A percentile compares a stretch with the other conserved stretches of the same genome.
phyloP scores from a whole-genome alignment of 2,888 invertebrate genomes.

The Chloromyia formosa region DNA sequence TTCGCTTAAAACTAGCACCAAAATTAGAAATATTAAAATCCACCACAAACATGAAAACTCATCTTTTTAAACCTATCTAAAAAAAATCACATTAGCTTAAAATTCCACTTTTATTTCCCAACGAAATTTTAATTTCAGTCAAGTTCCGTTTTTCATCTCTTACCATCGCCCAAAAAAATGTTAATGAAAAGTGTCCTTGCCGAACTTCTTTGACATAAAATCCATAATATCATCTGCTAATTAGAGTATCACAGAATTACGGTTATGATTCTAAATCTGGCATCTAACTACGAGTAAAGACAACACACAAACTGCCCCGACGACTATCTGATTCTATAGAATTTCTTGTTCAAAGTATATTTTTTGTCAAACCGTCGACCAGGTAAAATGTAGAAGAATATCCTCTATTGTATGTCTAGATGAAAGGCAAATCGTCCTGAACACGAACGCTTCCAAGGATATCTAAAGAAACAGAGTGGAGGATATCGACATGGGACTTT shows the following conservation, averaged over 20 bases:
- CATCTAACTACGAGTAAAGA: background rate
- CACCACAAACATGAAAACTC: too few relatives aligned
- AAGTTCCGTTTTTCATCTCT: background rate
- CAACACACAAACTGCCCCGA: background rate
- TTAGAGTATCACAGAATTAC: constrained; percentile 6
- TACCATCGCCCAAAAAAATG: background rate
- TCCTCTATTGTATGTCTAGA: background rate
- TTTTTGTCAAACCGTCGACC: background rate
- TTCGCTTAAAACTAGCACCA: too few relatives aligned
- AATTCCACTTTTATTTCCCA: too few relatives aligned
- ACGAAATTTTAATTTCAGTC: background rate
- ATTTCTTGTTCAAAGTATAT: background rate
- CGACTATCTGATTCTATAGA: background rate
- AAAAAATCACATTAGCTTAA: too few relatives aligned
- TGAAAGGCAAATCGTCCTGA: background rate
- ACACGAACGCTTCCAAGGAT: background rate
- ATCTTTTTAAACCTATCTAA: too few relatives aligned
- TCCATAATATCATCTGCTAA: constrained; percentile 14
- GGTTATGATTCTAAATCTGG: background rate
- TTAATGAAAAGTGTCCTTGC: background rate
- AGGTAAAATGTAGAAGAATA: background rate
- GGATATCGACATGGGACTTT: background rate
- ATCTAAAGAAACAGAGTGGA: background rate
- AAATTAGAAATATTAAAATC: too few relatives aligned
- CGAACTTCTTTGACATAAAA: background rate